Conservation (phyloP, 1,140 invertebrate genomes). For the Conus ventricosus region DNA sequence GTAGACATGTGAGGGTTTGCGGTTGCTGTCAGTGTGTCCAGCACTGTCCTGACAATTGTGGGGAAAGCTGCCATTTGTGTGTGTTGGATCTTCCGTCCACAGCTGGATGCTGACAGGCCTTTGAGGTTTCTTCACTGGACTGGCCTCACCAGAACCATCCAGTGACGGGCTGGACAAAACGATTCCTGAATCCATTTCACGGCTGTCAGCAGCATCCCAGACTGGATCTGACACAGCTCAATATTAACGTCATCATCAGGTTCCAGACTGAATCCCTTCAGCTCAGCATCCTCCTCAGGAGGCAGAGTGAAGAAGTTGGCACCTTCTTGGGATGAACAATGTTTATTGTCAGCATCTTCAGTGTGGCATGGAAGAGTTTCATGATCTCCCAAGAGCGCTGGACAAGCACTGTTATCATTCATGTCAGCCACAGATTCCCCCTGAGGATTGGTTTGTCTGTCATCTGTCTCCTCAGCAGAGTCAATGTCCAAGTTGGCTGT, state of each 20-base stretch:
- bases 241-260: not conserved
- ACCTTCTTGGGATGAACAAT: not conserved
- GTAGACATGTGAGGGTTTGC: not conserved
- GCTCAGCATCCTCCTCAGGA: not conserved
- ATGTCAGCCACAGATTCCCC: not conserved
- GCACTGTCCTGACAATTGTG: not conserved
- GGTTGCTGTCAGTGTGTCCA: not conserved
- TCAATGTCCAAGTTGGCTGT: not conserved
- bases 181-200: not conserved
- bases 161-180: slow-evolving; percentile 15
- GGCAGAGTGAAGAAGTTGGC: not conserved
- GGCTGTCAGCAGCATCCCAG: not conserved
- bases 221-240: not conserved
- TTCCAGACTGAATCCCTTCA: not conserved
- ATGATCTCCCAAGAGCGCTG: not conserved
- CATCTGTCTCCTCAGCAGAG: not conserved
- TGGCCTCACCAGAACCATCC: not conserved
- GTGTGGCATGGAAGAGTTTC: not conserved
- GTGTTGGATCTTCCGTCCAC: not conserved
- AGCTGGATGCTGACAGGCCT: slow-evolving; percentile 16
- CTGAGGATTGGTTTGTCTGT: not conserved
- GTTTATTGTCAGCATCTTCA: not conserved
- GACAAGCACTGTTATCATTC: not conserved
- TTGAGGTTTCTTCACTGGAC: slow-evolving; percentile 23
- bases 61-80: not conserved